These are phyloP conservation scores for Myiotriccus ornatus DNA, from an alignment of 2,797 vertebrate genomes.

Conservation along the genomic window DNA sequence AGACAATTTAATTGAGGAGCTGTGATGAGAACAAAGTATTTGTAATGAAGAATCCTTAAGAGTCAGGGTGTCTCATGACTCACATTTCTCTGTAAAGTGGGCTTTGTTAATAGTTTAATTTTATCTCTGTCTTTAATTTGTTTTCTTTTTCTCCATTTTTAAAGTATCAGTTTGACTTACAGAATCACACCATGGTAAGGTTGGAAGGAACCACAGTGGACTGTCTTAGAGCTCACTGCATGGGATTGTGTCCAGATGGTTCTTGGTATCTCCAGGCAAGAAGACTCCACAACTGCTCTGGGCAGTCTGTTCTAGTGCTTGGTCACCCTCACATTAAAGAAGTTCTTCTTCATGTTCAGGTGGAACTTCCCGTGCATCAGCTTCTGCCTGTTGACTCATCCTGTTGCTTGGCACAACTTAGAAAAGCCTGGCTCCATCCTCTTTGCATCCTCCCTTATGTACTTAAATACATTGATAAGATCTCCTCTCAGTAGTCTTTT, in stretches of 20 bases:
- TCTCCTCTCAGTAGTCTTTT: background rate
- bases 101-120: background rate
- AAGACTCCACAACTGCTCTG: rapidly evolving
- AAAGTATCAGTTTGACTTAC: background rate
- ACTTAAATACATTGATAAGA: background rate
- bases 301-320: background rate
- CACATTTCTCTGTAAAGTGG: background rate
- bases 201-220: background rate
- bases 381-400: background rate
- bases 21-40: background rate
- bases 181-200: background rate
- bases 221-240: background rate
- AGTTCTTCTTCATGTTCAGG: background rate
- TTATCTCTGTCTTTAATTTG: background rate
- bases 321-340: background rate
- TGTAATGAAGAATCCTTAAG: background rate
- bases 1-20: background rate
- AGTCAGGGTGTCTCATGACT: background rate
- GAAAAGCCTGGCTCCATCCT: background rate
- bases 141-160: background rate
- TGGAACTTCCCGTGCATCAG: background rate
- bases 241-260: background rate
- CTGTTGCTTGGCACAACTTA: background rate
- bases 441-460: background rate
- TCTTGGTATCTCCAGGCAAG: background rate